Base-by-base conservation (phyloP, 2,888 invertebrate species). In the Calameuta pallipes region DNA sequence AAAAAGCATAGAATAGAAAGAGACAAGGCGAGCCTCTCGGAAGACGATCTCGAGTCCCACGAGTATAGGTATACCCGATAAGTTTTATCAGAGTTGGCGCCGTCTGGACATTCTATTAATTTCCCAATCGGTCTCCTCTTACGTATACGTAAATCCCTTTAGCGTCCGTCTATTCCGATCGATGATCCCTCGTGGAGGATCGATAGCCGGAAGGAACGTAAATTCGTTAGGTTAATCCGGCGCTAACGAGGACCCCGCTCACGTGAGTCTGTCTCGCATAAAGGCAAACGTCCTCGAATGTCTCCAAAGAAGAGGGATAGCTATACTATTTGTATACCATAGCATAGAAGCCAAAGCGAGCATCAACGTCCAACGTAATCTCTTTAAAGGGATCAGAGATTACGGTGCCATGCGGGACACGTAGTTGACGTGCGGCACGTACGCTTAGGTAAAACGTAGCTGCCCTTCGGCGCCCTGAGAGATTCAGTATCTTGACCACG, bases 41-140 rank as follows among this genome's bases (percentile, higher is more conserved):
- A 56, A 56, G 56, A 56, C 9, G 23, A 56, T 23, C 56, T 23
- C 56, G 23, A 23, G 56, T 9, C 56, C 56, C 56, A 56, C 56
- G 56, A 56, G 56, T 56, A 56, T 56, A 56, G 56, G 56, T 56
- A 56, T 33, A 30, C 33, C 82, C 83, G 89, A 89, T 89, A 88
- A 88, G 80, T 79, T 85, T 86, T 88, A 89, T 88, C 87, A 80
- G n/a, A 77, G 75, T 81, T 85, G 89, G 89, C 89, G 89, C 89
- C 89, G 88, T 88, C 87, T 84, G 82, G 83, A 80, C 81, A 82
- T 84, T 85, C 80, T 83, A 87, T 87, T 88, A 86, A 88, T 88
- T 87, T 82, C 80, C 83, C 82, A 82, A 84, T 85, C 82, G 77
- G 82, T 85, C 82, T 82, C 79, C 76, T 78, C 81, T 76, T 73